These are phyloP conservation scores for Loriculus beryllinus DNA, from an alignment of 2,797 vertebrate genomes.

Conservation along the genomic window DNA sequence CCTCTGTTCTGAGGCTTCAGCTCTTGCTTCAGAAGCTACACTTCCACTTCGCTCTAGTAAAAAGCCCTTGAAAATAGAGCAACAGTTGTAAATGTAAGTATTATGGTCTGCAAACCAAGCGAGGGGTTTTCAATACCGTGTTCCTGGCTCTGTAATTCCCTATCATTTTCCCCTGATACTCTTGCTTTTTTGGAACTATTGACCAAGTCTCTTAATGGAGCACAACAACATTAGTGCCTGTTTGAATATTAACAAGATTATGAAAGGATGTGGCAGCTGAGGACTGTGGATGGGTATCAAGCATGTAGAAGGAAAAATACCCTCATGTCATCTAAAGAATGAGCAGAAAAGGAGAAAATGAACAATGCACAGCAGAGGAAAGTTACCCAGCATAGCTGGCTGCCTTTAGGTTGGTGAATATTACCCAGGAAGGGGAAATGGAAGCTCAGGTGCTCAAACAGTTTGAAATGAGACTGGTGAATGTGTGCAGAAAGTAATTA, in stretches of 20 bases:
- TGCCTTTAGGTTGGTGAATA: background rate
- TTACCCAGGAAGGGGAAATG: background rate
- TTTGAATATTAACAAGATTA: slow-evolving; percentile 31
- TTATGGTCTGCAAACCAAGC: background rate
- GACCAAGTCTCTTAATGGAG: background rate
- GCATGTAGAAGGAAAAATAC: background rate
- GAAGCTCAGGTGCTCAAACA: slow-evolving; percentile 46
- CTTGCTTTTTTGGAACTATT: background rate
- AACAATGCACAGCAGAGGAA: background rate
- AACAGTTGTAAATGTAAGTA: background rate
- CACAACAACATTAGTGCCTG: background rate
- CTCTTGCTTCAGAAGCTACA: background rate
- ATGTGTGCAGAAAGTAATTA: background rate
- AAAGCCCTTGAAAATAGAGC: background rate
- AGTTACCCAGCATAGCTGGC: background rate
- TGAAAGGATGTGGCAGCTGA: background rate
- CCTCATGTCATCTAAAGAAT: background rate
- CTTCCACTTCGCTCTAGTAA: background rate
- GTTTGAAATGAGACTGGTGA: slow-evolving; percentile 42
- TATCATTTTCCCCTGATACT: background rate
- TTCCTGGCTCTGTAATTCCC: background rate
- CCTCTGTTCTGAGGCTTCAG: background rate
- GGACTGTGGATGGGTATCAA: background rate
- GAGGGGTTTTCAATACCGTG: background rate
- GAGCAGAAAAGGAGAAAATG: background rate